These are phyloP conservation scores for Cinclus cinclus DNA, from an alignment of 2,113 vertebrate species.

Conservation along the genomic window DNA sequence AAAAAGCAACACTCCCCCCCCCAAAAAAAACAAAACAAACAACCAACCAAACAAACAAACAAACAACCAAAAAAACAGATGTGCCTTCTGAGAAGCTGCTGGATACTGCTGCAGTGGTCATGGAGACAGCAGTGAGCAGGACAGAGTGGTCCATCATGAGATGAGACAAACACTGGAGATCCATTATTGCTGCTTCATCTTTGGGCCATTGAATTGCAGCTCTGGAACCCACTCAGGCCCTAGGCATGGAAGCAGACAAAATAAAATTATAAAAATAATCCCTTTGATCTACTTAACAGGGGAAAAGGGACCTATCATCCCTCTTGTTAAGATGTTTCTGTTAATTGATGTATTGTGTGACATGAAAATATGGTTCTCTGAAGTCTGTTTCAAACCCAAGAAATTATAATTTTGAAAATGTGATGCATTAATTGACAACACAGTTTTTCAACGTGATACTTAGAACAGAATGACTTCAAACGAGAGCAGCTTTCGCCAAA, in stretches of 20 bases:
- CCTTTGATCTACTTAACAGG: not conserved
- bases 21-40: not conserved
- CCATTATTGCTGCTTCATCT: not conserved
- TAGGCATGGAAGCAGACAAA: not conserved
- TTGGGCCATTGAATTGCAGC: not conserved
- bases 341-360: not conserved
- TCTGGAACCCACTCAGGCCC: not conserved
- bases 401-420: not conserved
- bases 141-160: rapidly evolving
- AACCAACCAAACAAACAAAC: not conserved
- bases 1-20: too few relatives aligned
- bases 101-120: not conserved
- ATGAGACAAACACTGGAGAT: not conserved
- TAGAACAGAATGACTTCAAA: not conserved
- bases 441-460: not conserved
- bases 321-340: not conserved
- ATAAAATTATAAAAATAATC: not conserved
- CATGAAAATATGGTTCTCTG: not conserved
- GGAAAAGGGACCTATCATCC: not conserved
- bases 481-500: not conserved
- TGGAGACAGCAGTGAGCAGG: not conserved
- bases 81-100: not conserved
- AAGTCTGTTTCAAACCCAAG: not conserved
- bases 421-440: not conserved
- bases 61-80: not conserved